Conservation (phyloP, 2,113 vertebrate species). For the Xenotilapia flavipinnis region DNA sequence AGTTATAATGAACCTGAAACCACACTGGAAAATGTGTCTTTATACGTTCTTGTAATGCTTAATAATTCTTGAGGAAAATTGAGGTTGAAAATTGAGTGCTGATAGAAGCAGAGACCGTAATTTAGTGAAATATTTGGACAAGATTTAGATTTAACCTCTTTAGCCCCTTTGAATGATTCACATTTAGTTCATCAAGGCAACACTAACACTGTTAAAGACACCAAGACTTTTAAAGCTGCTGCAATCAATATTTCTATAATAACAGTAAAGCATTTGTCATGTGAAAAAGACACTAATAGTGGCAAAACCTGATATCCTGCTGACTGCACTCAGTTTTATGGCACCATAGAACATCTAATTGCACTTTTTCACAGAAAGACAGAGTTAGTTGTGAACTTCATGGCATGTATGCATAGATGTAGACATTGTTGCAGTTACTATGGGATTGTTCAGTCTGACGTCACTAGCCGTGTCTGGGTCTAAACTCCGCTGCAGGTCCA, state of each 20-base stretch:
- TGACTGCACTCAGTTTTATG: not conserved
- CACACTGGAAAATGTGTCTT: constrained; percentile 13
- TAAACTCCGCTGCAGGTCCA: no score
- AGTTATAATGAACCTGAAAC: not conserved
- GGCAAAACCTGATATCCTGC: not conserved
- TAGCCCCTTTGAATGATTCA: not conserved
- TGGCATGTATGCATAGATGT: not conserved
- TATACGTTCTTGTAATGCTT: not conserved
- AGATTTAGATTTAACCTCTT: not conserved
- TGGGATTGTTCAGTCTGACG: no score
- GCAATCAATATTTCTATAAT: not conserved
- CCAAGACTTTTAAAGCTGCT: not conserved
- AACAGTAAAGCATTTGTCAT: not conserved
- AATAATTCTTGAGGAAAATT: not conserved
- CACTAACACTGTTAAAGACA: not conserved
- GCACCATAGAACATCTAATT: not conserved
- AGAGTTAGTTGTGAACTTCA: not conserved
- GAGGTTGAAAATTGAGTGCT: not conserved
- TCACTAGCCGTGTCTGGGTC: no score
- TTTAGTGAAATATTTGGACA: not conserved
- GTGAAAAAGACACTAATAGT: not conserved
- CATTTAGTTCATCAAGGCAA: not conserved
- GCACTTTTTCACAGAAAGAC: not conserved
- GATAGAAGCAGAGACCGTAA: not conserved
- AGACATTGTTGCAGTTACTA: not conserved